Percentiles rank a stretch among this genome's conserved stretches.
phyloP scores from a whole-genome alignment of 2,797 vertebrate genomes.

The Hypotaenidia philippensis region DNA sequence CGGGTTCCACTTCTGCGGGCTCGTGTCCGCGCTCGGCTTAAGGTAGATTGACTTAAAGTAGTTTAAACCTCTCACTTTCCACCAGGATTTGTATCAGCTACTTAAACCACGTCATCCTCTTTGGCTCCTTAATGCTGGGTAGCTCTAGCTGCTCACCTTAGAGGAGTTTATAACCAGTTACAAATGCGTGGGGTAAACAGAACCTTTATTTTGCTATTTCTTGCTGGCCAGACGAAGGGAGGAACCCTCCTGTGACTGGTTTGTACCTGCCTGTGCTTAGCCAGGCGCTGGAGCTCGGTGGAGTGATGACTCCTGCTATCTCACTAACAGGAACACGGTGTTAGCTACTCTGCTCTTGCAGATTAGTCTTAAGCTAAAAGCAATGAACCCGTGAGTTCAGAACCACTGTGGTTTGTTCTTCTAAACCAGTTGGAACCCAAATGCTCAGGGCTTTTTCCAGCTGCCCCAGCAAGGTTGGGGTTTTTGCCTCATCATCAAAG shows the following conservation, averaged over 20 bases:
- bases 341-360: background rate
- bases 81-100: background rate
- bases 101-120: background rate
- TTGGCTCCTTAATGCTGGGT: background rate
- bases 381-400: background rate
- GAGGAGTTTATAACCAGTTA: background rate
- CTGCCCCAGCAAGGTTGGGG: background rate
- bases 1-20: background rate
- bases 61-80: background rate
- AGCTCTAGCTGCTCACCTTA: background rate
- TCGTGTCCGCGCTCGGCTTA: background rate
- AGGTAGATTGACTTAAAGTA: background rate
- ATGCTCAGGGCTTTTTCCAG: background rate
- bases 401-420: background rate
- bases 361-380: background rate
- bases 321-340: background rate
- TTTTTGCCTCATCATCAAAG: background rate
- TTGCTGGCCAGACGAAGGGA: background rate
- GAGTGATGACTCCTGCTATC: background rate
- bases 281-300: background rate
- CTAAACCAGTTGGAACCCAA: background rate
- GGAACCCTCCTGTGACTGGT: background rate
- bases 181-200: background rate
- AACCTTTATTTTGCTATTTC: background rate
- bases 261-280: background rate